phyloP scores from a whole-genome alignment of 2,888 invertebrate genomes.

The Lycophotia porphyrea region DNA sequence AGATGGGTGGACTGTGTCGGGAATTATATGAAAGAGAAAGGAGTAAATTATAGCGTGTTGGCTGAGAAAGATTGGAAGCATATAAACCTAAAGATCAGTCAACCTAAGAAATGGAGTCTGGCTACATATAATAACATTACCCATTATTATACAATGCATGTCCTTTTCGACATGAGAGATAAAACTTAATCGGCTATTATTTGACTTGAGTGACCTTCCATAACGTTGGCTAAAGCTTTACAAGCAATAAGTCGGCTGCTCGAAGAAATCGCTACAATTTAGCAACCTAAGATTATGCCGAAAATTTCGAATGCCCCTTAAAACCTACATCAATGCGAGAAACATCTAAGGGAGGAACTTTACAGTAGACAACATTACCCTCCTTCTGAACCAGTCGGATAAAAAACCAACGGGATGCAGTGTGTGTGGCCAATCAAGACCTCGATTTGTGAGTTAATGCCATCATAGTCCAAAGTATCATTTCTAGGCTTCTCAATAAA shows the following conservation, averaged over 20 bases:
- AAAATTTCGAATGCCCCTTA: not conserved
- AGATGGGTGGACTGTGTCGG: not conserved
- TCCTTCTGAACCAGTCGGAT: too few relatives aligned
- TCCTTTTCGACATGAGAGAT: not conserved
- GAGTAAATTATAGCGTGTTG: not conserved
- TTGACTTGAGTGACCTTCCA: not conserved
- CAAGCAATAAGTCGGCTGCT: not conserved
- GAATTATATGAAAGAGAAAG: not conserved
- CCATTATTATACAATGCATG: not conserved
- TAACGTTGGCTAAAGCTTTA: not conserved
- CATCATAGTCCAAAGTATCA: conserved; percentile 52
- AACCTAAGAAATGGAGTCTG: not conserved
- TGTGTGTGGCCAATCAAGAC: not conserved
- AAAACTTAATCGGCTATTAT: not conserved
- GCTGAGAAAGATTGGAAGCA: not conserved
- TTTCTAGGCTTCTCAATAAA: conserved; percentile 41
- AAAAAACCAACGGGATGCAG: not conserved
- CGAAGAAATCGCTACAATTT: not conserved
- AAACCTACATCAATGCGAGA: not conserved
- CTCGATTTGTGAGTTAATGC: conserved; percentile 17
- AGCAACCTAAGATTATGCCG: not conserved
- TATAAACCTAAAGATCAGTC: not conserved
- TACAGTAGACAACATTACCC: not conserved
- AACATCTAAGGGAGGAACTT: not conserved
- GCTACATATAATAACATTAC: not conserved